A percentile compares a stretch with the other conserved stretches of the same genome.
phyloP scores from a whole-genome alignment of 2,888 invertebrate genomes.

The Aphodius granarius region DNA sequence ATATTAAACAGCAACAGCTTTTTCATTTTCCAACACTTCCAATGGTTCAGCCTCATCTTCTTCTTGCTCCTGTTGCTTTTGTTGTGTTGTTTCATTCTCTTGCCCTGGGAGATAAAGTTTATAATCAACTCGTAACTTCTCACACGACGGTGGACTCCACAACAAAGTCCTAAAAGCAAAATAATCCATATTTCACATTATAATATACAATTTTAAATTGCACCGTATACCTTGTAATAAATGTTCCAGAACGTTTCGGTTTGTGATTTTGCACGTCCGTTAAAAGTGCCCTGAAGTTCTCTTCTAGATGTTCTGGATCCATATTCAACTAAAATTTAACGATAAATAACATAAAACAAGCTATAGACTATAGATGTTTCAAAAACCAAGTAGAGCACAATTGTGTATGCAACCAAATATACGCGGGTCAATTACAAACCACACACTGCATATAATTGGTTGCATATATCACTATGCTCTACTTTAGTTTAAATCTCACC shows the following conservation, averaged over 20 bases:
- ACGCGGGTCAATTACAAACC: too few species aligned
- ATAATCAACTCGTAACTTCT: slow-evolving; percentile 69
- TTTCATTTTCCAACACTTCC: slow-evolving; percentile 37
- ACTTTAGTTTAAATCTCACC: too few species aligned
- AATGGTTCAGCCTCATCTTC: slow-evolving; percentile 44
- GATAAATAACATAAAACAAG: slow-evolving; percentile 10
- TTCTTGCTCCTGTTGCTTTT: slow-evolving; percentile 30
- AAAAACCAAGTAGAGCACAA: too few species aligned
- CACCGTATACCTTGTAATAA: slow-evolving; percentile 65
- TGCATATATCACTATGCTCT: too few species aligned
- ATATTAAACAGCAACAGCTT: slow-evolving; percentile 29
- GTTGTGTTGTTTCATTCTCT: slow-evolving; percentile 34
- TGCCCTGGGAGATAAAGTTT: slow-evolving; percentile 39
- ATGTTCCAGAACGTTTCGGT: slow-evolving; percentile 69
- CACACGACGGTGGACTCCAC: slow-evolving; percentile 65
- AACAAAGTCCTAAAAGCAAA: slow-evolving; percentile 61
- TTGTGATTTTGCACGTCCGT: slow-evolving; percentile 65
- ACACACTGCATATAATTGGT: too few species aligned
- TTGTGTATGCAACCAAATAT: too few species aligned
- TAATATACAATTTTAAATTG: slow-evolving; percentile 2
- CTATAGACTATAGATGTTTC: too few species aligned
- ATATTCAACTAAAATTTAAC: slow-evolving; percentile 67
- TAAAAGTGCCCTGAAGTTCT: slow-evolving; percentile 69
- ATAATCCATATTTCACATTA: slow-evolving; percentile 16
- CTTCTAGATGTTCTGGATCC: slow-evolving; percentile 69